Percentiles rank a stretch among this genome's conserved stretches.
These are phyloP conservation scores for Tricholaema leucomelas DNA, from an alignment of 2,113 vertebrate genomes.

Conservation along the genomic window DNA sequence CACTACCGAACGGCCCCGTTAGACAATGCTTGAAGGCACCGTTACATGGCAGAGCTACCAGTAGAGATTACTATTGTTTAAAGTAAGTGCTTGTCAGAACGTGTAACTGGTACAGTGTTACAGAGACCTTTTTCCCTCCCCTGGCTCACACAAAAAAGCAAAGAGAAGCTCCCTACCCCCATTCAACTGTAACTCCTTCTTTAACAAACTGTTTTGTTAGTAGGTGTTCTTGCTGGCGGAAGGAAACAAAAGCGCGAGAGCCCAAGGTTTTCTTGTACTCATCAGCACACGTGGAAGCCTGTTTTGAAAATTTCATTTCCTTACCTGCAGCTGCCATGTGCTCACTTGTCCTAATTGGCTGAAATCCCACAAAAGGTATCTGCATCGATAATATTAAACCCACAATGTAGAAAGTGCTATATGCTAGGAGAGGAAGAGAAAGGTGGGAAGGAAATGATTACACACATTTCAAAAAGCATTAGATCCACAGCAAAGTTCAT, in stretches of 20 bases:
- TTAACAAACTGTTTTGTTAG: neutral
- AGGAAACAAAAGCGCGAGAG: neutral
- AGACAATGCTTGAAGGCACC: neutral
- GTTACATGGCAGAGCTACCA: neutral
- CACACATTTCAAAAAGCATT: neutral
- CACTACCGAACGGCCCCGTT: neutral
- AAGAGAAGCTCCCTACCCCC: neutral
- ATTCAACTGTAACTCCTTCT: neutral
- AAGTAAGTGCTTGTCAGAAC: conserved; percentile 9
- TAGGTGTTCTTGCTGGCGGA: neutral
- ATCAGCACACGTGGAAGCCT: neutral
- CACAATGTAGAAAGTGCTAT: conserved; percentile 98
- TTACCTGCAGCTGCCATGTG: conserved; percentile 98
- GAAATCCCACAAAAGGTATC: conserved; percentile 96
- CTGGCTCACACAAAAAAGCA: neutral
- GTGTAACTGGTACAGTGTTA: neutral
- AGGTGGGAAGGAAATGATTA: conserved; percentile 3
- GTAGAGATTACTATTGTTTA: neutral
- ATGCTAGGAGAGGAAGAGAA: conserved; percentile 71
- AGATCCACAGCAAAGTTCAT: neutral
- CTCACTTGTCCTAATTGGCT: conserved; percentile 96
- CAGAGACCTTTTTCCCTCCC: neutral
- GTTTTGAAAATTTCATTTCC: neutral
- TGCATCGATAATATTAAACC: conserved; percentile 98
- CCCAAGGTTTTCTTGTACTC: neutral